Conservation (phyloP, 37 sponge, comb jelly and placozoan species). For the Ephydatia muelleri region DNA sequence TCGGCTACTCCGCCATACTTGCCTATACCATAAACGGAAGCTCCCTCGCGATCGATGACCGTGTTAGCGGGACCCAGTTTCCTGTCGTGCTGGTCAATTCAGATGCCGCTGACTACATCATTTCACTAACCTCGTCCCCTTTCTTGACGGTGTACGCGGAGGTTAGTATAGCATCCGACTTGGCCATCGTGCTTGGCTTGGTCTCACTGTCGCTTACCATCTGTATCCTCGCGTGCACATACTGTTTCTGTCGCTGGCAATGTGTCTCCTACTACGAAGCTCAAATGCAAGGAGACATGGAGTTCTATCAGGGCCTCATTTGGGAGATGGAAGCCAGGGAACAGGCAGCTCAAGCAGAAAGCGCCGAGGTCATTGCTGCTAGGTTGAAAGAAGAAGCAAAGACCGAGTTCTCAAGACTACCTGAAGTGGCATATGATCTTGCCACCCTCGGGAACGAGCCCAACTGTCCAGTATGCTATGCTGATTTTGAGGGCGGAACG, state of each 20-base stretch:
- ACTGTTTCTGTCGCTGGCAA: background rate
- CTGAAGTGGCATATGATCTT: background rate
- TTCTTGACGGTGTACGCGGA: background rate
- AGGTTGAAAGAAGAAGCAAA: background rate
- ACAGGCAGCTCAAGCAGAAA: too few species aligned
- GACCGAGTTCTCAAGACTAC: background rate
- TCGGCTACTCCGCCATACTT: background rate
- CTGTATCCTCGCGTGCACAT: background rate
- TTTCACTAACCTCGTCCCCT: background rate
- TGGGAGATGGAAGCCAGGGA: background rate
- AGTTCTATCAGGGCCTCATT: background rate
- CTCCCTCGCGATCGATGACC: background rate
- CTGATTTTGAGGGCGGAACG: background rate
- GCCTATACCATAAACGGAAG: background rate
- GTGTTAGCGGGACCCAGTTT: background rate
- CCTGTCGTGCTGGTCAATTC: background rate
- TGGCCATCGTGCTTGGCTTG: background rate
- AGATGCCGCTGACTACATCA: background rate
- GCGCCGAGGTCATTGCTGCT: background rate
- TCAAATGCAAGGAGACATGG: background rate
- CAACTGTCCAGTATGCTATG: background rate
- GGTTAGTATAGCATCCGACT: background rate
- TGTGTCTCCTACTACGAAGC: background rate
- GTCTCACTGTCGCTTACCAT: background rate
- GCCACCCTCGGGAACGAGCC: background rate